phyloP scores from a whole-genome alignment of 2,113 vertebrate genomes.

The Irena cyanogastra region DNA sequence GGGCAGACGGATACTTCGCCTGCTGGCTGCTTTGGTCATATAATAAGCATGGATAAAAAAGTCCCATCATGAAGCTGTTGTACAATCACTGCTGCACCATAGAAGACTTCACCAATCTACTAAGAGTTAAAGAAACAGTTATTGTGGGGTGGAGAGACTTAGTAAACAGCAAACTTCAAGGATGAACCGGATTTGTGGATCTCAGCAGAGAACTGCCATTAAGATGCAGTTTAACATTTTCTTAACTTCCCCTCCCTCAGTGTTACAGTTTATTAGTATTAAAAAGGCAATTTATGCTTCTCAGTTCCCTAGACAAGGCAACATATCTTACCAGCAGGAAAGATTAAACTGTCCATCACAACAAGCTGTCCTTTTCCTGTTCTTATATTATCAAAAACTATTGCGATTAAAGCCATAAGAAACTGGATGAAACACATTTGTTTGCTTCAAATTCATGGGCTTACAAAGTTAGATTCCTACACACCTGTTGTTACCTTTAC shows the following conservation, averaged over 20 bases:
- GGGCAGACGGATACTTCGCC: not conserved
- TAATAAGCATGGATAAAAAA: not conserved
- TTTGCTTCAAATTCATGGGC: not conserved
- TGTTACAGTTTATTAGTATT: constrained; percentile 46
- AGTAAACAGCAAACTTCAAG: constrained; percentile 52
- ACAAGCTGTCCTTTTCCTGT: not conserved
- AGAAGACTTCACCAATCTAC: not conserved
- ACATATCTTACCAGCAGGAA: constrained; percentile 46
- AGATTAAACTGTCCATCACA: constrained; percentile 65
- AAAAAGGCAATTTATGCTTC: constrained; percentile 58
- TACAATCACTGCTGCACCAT: not conserved
- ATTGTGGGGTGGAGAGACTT: constrained; percentile 4
- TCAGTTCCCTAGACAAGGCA: not conserved
- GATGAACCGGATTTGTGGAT: constrained; percentile 46
- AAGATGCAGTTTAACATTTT: constrained; percentile 59
- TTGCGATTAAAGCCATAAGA: constrained; percentile 10
- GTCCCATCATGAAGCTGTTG: not conserved
- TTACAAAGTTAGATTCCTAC: not conserved
- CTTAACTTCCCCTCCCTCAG: not conserved
- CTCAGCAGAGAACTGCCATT: constrained; percentile 57
- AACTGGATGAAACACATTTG: not conserved
- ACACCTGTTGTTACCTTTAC: not conserved
- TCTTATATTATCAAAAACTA: not conserved
- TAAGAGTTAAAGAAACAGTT: constrained; percentile 55
- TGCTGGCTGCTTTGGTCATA: not conserved